A percentile compares a stretch with the other conserved stretches of the same genome.
phyloP scores from a whole-genome alignment of 1,140 invertebrate species.

The Scaptomyza pallida region DNA sequence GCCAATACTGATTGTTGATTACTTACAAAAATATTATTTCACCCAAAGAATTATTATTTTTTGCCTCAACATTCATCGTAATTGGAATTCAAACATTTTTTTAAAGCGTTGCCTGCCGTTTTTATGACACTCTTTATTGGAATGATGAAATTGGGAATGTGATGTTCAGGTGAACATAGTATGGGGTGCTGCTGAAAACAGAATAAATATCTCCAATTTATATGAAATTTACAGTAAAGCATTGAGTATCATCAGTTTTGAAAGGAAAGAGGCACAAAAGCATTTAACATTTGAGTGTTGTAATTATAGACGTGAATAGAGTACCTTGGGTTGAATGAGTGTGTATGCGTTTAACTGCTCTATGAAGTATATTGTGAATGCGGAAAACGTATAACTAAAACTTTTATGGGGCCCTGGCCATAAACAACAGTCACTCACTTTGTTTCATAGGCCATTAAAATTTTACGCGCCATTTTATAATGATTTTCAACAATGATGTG shows the following conservation, averaged over 20 bases:
- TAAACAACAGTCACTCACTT: conserved; percentile 60
- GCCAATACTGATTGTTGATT: background rate
- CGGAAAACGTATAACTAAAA: conserved; percentile 55
- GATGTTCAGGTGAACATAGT: background rate
- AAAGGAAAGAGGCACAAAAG: background rate
- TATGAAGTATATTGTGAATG: conserved; percentile 53
- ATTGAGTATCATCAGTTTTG: conserved; percentile 22
- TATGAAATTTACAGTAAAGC: conserved; percentile 46
- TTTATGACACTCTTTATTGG: background rate
- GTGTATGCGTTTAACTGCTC: conserved; percentile 51
- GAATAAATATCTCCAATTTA: background rate
- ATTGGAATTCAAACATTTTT: conserved; percentile 5
- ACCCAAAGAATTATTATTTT: background rate
- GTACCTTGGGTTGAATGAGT: background rate
- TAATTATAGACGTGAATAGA: conserved; percentile 50
- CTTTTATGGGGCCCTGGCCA: conserved; percentile 55
- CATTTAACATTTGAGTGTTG: conserved; percentile 57
- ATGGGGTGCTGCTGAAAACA: background rate
- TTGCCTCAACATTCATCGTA: background rate
- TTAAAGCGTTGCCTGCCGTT: background rate
- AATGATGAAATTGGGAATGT: background rate
- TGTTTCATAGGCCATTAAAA: conserved; percentile 65
- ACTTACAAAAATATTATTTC: background rate
- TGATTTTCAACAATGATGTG: conserved; percentile 77
- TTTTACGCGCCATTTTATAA: conserved; percentile 75